These are phyloP conservation scores for Morpho deidamia DNA, from an alignment of 2,888 invertebrate species.

Conservation along the genomic window DNA sequence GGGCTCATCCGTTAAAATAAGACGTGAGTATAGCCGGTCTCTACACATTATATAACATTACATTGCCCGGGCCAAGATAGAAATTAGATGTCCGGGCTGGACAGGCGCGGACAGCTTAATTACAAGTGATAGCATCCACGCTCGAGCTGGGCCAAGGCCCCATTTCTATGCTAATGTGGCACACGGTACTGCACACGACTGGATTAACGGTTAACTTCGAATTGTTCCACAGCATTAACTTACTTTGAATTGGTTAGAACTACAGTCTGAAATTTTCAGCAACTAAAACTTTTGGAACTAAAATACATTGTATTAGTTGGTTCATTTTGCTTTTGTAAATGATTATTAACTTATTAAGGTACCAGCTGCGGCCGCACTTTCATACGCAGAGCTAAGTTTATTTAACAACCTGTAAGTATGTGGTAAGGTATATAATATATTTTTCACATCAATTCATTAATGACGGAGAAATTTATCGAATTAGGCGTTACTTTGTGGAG, in stretches of 20 bases:
- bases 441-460: too few species aligned
- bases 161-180: constrained; percentile 29
- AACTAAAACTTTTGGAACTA: background rate
- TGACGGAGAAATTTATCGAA: too few species aligned
- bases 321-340: too few species aligned
- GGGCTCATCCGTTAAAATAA: too few species aligned
- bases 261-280: constrained; percentile 1
- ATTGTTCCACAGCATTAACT: constrained; percentile 10
- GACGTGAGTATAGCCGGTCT: too few species aligned
- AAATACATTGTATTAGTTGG: background rate
- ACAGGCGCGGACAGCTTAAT: constrained; percentile 29
- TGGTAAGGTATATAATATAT: too few species aligned
- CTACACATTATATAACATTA: too few species aligned
- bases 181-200: constrained; percentile 17
- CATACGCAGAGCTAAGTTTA: too few species aligned
- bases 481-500: too few species aligned
- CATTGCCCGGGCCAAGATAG: constrained; percentile 3
- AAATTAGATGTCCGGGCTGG: constrained; percentile 14
- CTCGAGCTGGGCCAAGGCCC: constrained; percentile 20
- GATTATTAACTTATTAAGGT: too few species aligned
- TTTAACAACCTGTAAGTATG: too few species aligned
- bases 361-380: too few species aligned
- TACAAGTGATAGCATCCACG: constrained; percentile 28
- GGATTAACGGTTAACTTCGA: constrained; percentile 22
- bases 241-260: constrained; percentile 1